Evolutionary conservation across 2,797 vertebrate genomes (phyloP).

Genomic region (Syngnathus rostellatus): DNA sequence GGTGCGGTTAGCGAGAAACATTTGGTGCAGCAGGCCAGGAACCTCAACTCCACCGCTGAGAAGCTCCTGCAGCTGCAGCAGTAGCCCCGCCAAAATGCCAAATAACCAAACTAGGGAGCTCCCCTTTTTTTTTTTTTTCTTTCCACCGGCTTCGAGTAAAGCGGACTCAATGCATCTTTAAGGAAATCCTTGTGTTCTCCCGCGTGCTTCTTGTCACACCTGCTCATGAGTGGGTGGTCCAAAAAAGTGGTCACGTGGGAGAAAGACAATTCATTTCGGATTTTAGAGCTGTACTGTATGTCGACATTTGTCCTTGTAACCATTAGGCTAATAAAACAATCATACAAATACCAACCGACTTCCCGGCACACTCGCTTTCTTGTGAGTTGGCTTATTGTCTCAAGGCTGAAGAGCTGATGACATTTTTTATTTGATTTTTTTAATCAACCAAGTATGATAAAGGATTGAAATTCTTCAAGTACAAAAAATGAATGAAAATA

Average conservation of each 20-base stretch:
- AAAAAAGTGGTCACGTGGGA: conserved; percentile 17
- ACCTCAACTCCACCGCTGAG: conserved; percentile 84
- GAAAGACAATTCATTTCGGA: conserved; percentile 68
- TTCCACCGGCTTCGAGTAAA: conserved; percentile 53
- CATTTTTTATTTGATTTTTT: too few species aligned
- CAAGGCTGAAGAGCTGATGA: too few species aligned
- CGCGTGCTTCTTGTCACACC: conserved; percentile 20
- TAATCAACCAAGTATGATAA: too few species aligned
- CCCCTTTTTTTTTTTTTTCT: conserved; percentile 41
- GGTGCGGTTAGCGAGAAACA: conserved; percentile 80
- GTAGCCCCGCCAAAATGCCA: conserved; percentile 57
- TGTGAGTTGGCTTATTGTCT: not conserved
- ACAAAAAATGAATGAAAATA: too few species aligned
- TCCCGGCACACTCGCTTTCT: conserved; percentile 21
- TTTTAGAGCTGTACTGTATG: conserved; percentile 79
- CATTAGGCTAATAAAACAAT: conserved; percentile 84
- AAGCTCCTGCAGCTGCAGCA: conserved; percentile 89
- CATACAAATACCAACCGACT: conserved; percentile 71
- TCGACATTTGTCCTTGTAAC: conserved; percentile 87
- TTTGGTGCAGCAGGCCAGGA: conserved; percentile 96
- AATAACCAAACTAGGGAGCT: conserved; percentile 57
- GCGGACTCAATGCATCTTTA: conserved; percentile 38
- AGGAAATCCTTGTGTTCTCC: conserved; percentile 33
- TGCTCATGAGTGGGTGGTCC: conserved; percentile 2
- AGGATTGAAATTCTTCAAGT: too few species aligned